Evolutionary conservation across 2,113 vertebrate species (phyloP), one percentile per base, ranked within the genome.

Genomic region (Trematocara marginatum): DNA sequence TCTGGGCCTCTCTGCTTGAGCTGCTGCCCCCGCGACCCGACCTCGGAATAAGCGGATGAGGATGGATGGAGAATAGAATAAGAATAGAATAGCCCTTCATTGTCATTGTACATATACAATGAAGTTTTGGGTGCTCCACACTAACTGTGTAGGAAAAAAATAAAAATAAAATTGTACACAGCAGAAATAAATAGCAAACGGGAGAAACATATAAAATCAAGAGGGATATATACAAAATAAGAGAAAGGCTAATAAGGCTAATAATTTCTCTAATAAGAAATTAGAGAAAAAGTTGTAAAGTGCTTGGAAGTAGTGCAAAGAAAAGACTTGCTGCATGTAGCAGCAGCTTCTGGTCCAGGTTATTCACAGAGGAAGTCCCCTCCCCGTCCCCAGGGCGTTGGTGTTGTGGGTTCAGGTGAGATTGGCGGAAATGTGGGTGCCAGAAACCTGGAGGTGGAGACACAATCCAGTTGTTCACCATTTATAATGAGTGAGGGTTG

Each of bases 401-500:
- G 6, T 35, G 57, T 1, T 61, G 57, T 61, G 57, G 57, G 0
- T 61, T 61, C 57, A 18, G 1, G 57, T 61, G 29, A 61, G 57
- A 61, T 18, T 61, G 57, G 29, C 0, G 3, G 29, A 59, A 34
- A 61, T 0, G 0, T 59, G 57, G 8, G 15, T 0, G 8, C 57
- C 57, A 59, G 29, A 59, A 34, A 59, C 29, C 57, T 59, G 57
- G 6, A 61, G 5, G 16, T 35, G 57, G 31, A 61, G 31, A 61
- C 57, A 0, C 9, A 35, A 35, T 61, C 57, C 31, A 11, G 16
- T 1, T 61, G 57, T 61, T 61, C 57, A 16, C 57, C 57, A 61
- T 61, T 35, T 35, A 61, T 34, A 61, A 61, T 61, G 57, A 61
- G 57, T 35, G 31, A 59, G 57, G 16, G 31, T 35, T 35, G 57